These are phyloP conservation scores for Heliornis fulica DNA, from an alignment of 2,113 vertebrate genomes.

Conservation along the genomic window DNA sequence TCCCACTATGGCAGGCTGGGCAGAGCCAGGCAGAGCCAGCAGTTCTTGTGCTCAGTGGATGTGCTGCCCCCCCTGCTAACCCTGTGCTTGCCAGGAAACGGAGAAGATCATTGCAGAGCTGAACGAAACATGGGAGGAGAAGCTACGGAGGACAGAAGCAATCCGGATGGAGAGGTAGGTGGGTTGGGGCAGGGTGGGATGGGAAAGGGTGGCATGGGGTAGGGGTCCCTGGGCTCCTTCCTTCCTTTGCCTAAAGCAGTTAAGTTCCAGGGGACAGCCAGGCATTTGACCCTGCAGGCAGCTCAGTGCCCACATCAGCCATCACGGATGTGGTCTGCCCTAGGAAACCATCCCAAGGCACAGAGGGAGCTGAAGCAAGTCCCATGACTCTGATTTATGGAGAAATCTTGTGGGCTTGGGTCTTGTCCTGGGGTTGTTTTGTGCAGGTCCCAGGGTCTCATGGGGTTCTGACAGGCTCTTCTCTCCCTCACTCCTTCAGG, in stretches of 20 bases:
- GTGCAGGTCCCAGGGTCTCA: not conserved
- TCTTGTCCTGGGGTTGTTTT: not conserved
- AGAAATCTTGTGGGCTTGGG: not conserved
- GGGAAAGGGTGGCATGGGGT: not conserved
- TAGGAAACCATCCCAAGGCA: not conserved
- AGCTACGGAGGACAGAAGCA: constrained; percentile 91
- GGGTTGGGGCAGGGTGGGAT: not conserved
- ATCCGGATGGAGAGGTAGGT: constrained; percentile 95
- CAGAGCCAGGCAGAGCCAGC: not conserved
- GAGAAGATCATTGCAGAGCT: constrained; percentile 98
- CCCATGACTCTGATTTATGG: not conserved
- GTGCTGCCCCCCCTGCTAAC: not conserved
- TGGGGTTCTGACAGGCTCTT: not conserved
- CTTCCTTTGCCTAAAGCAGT: not conserved
- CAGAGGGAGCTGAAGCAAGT: not conserved
- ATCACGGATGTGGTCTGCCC: not conserved
- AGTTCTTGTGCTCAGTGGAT: not conserved
- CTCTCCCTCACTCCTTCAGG: constrained; percentile 71
- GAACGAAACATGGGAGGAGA: constrained; percentile 98
- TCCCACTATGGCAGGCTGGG: accelerated
- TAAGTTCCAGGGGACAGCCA: not conserved
- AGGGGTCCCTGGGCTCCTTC: not conserved
- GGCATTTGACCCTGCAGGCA: not conserved
- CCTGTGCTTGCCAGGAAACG: constrained; percentile 79
- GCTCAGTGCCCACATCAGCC: not conserved